phyloP scores from a whole-genome alignment of 2,888 invertebrate species.

The Cheilosia urbana region DNA sequence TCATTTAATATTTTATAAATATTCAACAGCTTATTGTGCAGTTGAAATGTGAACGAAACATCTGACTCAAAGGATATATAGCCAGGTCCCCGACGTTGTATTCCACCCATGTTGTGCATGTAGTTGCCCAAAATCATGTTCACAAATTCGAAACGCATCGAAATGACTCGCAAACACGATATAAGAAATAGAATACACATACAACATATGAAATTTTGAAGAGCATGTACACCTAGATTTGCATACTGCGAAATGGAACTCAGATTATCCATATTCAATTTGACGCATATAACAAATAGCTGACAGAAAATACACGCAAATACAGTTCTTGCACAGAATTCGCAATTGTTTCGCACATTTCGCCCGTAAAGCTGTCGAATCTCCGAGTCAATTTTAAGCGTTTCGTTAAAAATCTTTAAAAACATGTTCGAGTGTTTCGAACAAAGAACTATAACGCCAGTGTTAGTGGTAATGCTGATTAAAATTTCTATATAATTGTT shows the following conservation, averaged over 20 bases:
- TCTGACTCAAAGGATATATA: constrained; percentile 79
- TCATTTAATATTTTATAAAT: constrained; percentile 81
- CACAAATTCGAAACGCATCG: constrained; percentile 80
- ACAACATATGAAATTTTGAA: constrained; percentile 80
- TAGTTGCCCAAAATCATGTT: constrained; percentile 80
- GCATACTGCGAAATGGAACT: constrained; percentile 76
- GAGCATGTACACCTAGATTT: constrained; percentile 78
- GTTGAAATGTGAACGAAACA: constrained; percentile 80
- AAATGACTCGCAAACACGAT: constrained; percentile 79
- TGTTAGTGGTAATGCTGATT: constrained; percentile 80
- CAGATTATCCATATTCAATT: constrained; percentile 54
- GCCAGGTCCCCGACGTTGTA: constrained; percentile 58
- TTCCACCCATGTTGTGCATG: constrained; percentile 76
- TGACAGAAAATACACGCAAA: constrained; percentile 78
- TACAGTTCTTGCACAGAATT: constrained; percentile 78
- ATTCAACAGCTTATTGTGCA: constrained; percentile 80
- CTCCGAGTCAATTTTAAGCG: constrained; percentile 80
- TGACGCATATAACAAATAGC: constrained; percentile 79
- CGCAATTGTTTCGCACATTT: constrained; percentile 78
- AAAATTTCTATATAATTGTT: constrained; percentile 81
- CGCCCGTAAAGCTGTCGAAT: constrained; percentile 78
- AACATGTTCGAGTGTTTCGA: constrained; percentile 78
- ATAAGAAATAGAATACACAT: constrained; percentile 80
- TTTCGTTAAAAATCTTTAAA: constrained; percentile 80
- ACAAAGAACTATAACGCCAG: constrained; percentile 79